Evolutionary conservation across 2,113 vertebrate species (phyloP).

Genomic region (Hypocryptadius cinnamomeus): DNA sequence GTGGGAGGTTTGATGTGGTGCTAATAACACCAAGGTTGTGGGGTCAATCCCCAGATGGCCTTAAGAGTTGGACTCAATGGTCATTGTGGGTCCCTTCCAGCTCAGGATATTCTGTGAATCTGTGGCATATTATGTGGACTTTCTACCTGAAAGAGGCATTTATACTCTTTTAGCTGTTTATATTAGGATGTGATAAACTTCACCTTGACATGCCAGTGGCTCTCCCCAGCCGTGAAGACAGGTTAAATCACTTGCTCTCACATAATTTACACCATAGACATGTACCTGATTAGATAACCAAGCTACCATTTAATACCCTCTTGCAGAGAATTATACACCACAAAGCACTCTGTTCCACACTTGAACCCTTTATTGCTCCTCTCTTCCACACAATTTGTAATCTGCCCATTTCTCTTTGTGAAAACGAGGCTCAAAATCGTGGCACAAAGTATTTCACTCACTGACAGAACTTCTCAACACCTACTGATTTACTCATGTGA

Average conservation of each 20-base stretch:
- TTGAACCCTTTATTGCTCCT: not conserved
- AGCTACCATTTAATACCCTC: not conserved
- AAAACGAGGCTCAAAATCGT: not conserved
- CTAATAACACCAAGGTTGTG: not conserved
- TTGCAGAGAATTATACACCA: not conserved
- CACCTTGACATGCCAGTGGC: not conserved
- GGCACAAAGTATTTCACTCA: not conserved
- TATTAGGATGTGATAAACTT: not conserved
- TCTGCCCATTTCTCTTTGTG: not conserved
- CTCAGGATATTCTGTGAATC: not conserved
- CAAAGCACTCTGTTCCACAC: not conserved
- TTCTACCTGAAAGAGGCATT: not conserved
- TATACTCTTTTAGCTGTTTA: not conserved
- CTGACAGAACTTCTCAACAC: not conserved
- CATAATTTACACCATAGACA: not conserved
- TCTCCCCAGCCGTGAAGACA: not conserved
- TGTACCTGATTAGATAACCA: not conserved
- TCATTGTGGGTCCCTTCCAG: not conserved
- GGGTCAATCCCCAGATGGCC: fast-evolving
- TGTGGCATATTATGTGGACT: not conserved
- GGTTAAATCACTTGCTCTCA: not conserved
- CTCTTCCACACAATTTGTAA: not conserved
- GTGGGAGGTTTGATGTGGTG: not conserved
- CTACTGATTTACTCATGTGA: not conserved
- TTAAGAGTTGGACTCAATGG: not conserved